Evolutionary conservation across 2,888 invertebrate species (phyloP).

Genomic region (Chloroclysta siterata): DNA sequence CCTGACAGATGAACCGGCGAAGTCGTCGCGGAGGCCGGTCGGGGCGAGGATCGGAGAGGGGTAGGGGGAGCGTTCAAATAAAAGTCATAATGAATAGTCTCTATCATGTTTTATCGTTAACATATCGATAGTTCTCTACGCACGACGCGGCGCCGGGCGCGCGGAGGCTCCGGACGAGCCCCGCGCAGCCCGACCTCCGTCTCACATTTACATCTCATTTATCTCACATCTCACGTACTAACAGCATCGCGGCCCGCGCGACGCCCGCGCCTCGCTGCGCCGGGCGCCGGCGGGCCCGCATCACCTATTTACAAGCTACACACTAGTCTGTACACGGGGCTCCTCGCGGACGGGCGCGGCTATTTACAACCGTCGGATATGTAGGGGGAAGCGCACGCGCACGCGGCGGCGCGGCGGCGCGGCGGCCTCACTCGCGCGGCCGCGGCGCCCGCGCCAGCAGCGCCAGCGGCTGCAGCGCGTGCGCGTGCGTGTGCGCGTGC

Average conservation of each 20-base stretch:
- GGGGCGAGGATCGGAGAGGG: background rate
- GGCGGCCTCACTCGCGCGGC: slow-evolving; percentile 59
- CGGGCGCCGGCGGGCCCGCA: background rate
- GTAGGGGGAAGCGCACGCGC: slow-evolving; percentile 43
- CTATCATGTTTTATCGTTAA: slow-evolving; percentile 81
- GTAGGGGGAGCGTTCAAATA: slow-evolving; percentile 47
- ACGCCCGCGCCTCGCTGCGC: slow-evolving; percentile 20
- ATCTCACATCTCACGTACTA: slow-evolving; percentile 62
- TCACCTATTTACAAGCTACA: slow-evolving; percentile 59
- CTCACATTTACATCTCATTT: slow-evolving; percentile 45
- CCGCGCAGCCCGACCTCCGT: slow-evolving; percentile 43
- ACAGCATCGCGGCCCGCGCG: slow-evolving; percentile 16
- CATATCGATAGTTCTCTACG: slow-evolving; percentile 80
- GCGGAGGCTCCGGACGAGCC: slow-evolving; percentile 67
- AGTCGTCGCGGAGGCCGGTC: too few species aligned
- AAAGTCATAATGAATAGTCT: slow-evolving; percentile 58
- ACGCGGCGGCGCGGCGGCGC: slow-evolving; percentile 24
- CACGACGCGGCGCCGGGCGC: slow-evolving; percentile 66
- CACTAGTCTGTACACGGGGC: slow-evolving; percentile 57
- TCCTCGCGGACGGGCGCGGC: slow-evolving; percentile 32
- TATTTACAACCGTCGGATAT: slow-evolving; percentile 66
- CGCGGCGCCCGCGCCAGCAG: slow-evolving; percentile 67
- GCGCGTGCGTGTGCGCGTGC: slow-evolving; percentile 54
- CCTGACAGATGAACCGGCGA: too few species aligned
- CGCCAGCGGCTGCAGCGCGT: slow-evolving; percentile 62